Conservation (phyloP, 2,113 vertebrate species). For the Platanista minor region DNA sequence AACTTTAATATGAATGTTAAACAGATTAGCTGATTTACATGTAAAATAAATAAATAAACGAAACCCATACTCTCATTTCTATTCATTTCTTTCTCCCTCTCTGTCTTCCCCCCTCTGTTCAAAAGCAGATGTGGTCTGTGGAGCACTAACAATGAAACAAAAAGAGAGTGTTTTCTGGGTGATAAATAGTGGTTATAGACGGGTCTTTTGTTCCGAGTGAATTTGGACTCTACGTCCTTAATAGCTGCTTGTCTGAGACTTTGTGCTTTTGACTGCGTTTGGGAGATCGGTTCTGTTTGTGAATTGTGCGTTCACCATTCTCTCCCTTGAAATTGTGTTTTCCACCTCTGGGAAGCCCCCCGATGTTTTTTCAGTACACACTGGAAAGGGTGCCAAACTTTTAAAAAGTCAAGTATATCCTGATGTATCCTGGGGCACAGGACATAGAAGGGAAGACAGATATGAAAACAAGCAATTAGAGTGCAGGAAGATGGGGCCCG, state of each 20-base stretch:
- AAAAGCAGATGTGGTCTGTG: constrained; percentile 65
- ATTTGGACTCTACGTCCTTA: constrained; percentile 45
- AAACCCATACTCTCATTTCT: constrained; percentile 53
- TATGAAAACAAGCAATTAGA: not conserved
- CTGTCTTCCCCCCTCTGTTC: not conserved
- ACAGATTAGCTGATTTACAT: constrained; percentile 76
- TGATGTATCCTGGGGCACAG: not conserved
- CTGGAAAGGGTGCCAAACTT: not conserved
- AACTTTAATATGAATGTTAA: constrained; percentile 83
- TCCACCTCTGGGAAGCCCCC: not conserved
- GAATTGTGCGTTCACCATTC: constrained; percentile 19
- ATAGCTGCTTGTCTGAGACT: constrained; percentile 75
- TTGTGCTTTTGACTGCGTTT: constrained; percentile 48
- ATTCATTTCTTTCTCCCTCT: constrained; percentile 42
- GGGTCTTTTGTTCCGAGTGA: constrained; percentile 73
- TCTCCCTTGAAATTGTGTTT: constrained; percentile 17
- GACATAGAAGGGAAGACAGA: not conserved
- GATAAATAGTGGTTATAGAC: constrained; percentile 63
- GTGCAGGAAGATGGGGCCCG: accelerated
- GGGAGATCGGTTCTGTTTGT: constrained; percentile 39
- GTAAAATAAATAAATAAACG: constrained; percentile 79
- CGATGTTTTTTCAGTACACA: not conserved
- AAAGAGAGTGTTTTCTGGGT: constrained; percentile 67
- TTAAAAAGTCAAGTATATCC: not conserved
- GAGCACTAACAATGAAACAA: constrained; percentile 67